These are phyloP conservation scores for Ariolimax columbianus DNA, from an alignment of 2,888 invertebrate genomes.

Conservation along the genomic window DNA sequence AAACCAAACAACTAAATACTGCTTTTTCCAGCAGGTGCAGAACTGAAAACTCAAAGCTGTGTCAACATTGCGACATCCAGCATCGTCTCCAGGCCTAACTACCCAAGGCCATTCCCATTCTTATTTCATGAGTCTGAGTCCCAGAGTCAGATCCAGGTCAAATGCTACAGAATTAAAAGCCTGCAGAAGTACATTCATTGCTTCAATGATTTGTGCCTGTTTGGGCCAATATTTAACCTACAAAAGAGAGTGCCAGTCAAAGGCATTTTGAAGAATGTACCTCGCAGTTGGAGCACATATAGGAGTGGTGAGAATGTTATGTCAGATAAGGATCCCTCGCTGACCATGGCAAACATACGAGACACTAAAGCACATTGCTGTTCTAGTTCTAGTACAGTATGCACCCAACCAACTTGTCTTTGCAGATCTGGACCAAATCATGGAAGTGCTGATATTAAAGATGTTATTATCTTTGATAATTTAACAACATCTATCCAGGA, in stretches of 20 bases:
- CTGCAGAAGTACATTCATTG: background rate
- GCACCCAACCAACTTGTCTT: background rate
- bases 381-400: background rate
- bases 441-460: background rate
- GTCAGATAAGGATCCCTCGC: background rate
- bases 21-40: background rate
- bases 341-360: background rate
- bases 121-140: background rate
- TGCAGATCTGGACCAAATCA: background rate
- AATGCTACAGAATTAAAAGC: background rate
- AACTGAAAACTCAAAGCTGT: slow-evolving; percentile 13
- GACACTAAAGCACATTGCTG: background rate
- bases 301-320: background rate
- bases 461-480: background rate
- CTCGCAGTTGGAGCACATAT: background rate
- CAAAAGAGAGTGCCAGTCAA: background rate
- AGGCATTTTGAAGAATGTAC: background rate
- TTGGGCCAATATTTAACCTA: background rate
- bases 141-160: background rate
- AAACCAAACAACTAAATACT: no score
- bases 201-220: slow-evolving; percentile 9
- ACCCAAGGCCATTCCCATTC: background rate
- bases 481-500: slow-evolving; percentile 6
- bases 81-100: background rate
- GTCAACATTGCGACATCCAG: background rate